Base-by-base conservation (phyloP, 2,888 invertebrate genomes). In the Leptinotarsa juncta region DNA sequence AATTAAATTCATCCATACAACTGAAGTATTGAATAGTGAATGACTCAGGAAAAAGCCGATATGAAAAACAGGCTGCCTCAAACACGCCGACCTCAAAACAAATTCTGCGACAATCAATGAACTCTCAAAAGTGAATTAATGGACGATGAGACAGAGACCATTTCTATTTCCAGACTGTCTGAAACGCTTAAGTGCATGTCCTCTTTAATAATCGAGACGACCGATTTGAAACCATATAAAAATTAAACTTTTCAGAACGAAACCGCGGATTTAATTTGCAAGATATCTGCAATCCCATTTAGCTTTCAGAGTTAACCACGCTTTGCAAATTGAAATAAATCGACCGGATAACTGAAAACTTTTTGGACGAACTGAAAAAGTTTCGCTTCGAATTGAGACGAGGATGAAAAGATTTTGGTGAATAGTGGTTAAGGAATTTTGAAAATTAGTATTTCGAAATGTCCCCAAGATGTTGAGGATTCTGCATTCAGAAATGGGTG, bases 251-350 rank as follows among this genome's bases (percentile, higher is more conserved):
- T 51, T 42, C 60, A 18, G 26, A 53, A 68, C 32, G 55, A 42
- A 77, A 73, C 75, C 72, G 60, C 73, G 76, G 78, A 78, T 80
- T 77, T 78, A 78, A 81, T 81, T 79, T 78, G 74, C 77, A 76
- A 77, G 78, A 81, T 77, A 76, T 79, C 75, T 73, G 70, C 73
- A 77, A 79, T 79, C 77, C 74, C 77, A 81, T 81, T 81, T 79
- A 72, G 71, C 69, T 79, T 75, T 78, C 74, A 72, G 71, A 74
- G 73, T 69, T 70, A 79, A 77, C 76, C 77, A 73, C 76, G 75
- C 72, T 73, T 70, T 32, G 57, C 77, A 78, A 80, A 80, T 80
- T 80, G 77, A 80, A 79, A 80, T 79, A 79, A 80, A 80, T 80
- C 77, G 77, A 78, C 72, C 70, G 77, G 77, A 65, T 71, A 76